phyloP scores from a whole-genome alignment of 2,113 vertebrate species.

The Macheiramphus alcinus region DNA sequence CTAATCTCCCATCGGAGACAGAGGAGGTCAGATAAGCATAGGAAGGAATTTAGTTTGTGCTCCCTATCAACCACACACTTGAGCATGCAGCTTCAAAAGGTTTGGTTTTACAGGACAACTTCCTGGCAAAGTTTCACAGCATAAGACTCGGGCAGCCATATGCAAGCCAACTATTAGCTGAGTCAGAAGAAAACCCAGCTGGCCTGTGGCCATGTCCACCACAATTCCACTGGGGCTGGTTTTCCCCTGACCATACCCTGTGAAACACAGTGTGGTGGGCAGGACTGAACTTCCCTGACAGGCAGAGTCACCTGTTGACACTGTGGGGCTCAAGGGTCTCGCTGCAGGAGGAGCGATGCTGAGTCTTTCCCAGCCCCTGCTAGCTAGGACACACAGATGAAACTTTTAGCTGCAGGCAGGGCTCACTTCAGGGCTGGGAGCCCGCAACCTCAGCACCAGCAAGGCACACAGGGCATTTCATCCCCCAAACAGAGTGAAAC shows the following conservation, averaged over 20 bases:
- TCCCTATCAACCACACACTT: background rate
- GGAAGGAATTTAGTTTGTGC: background rate
- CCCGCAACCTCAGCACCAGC: background rate
- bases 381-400: background rate
- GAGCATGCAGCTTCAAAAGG: background rate
- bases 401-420: background rate
- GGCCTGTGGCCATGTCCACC: background rate
- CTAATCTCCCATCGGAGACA: background rate
- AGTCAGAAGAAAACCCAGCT: background rate
- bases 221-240: background rate
- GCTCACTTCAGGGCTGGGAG: background rate
- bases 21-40: background rate
- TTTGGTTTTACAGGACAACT: background rate
- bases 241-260: background rate
- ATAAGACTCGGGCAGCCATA: background rate
- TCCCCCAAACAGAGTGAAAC: background rate
- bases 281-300: background rate
- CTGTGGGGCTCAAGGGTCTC: fast-evolving
- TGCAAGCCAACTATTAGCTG: background rate
- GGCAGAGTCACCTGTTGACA: background rate
- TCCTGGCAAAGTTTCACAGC: background rate
- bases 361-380: background rate
- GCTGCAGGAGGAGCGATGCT: background rate
- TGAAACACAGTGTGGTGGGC: background rate
- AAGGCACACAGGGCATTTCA: background rate